These are phyloP conservation scores for Rhynchopsitta pachyrhyncha DNA, from an alignment of 2,113 vertebrate genomes.

Conservation along the genomic window DNA sequence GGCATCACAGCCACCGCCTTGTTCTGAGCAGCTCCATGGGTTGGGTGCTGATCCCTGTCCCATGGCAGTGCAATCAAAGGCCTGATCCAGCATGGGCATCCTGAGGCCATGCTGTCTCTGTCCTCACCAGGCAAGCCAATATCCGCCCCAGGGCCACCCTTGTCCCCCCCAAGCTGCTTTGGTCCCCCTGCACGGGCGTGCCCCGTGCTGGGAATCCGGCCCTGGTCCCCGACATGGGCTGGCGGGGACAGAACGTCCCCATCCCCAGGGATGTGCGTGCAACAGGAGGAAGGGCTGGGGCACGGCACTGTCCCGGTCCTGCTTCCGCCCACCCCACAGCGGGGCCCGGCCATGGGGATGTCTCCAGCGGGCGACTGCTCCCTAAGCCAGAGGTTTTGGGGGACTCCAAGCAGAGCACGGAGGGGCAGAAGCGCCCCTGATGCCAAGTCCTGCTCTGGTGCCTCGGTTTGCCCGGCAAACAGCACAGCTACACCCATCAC, in stretches of 20 bases:
- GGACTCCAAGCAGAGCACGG: background rate
- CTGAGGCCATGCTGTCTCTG: background rate
- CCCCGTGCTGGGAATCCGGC: background rate
- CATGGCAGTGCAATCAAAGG: accelerated
- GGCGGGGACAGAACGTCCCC: background rate
- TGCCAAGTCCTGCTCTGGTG: background rate
- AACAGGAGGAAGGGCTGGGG: conserved; percentile 29
- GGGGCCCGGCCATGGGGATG: background rate
- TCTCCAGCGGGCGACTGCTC: background rate
- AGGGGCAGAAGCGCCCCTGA: background rate
- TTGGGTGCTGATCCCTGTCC: background rate
- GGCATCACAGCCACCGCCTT: background rate
- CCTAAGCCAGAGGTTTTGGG: background rate
- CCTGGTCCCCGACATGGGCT: background rate
- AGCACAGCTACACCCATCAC: background rate
- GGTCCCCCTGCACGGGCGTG: background rate
- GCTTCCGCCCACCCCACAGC: background rate
- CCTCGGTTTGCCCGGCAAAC: conserved; percentile 9
- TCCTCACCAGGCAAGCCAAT: background rate
- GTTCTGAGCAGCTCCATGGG: background rate
- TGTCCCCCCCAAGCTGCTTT: accelerated
- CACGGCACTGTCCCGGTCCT: background rate
- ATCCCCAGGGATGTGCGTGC: background rate
- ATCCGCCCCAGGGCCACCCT: background rate
- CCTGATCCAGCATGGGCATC: background rate